These are phyloP conservation scores for Ornithorhynchus anatinus DNA, from an alignment of 2,113 vertebrate species.

Conservation along the genomic window DNA sequence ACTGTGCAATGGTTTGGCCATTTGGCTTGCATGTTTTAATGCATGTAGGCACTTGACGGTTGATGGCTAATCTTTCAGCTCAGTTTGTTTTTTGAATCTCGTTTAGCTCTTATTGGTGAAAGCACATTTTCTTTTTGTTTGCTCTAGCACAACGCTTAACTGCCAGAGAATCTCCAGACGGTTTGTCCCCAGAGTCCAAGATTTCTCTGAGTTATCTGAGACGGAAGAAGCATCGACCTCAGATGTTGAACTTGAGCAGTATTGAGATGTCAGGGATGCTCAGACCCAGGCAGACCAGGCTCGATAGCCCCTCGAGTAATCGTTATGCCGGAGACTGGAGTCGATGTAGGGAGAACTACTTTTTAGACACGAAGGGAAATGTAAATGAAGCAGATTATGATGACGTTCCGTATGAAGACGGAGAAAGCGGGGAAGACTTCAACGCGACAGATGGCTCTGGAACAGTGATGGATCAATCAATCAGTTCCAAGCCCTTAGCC, in stretches of 20 bases:
- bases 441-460: conserved; percentile 50
- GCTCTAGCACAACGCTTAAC: conserved; percentile 76
- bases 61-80: neutral
- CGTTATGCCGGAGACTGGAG: conserved; percentile 98
- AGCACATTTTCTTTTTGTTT: conserved; percentile 29
- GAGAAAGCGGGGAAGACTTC: conserved; percentile 65
- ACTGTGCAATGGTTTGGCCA: conserved; percentile 47
- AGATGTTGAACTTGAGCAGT: conserved; percentile 82
- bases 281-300: conserved; percentile 79
- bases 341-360: conserved; percentile 85
- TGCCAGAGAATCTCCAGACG: conserved; percentile 64
- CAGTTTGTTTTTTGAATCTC: neutral
- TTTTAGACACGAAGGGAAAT: conserved; percentile 62
- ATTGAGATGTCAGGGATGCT: conserved; percentile 77
- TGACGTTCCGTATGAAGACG: conserved; percentile 82
- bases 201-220: conserved; percentile 73
- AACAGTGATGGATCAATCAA: conserved; percentile 19
- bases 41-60: conserved; percentile 55
- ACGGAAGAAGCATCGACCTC: conserved; percentile 87
- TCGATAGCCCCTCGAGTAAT: conserved; percentile 94
- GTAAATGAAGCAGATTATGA: conserved; percentile 86
- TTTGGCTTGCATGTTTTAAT: conserved; percentile 48
- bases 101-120: conserved; percentile 25
- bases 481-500: conserved; percentile 50
- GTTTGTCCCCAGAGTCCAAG: conserved; percentile 39